A percentile compares a stretch with the other conserved stretches of the same genome.
Evolutionary conservation across 2,888 invertebrate genomes (phyloP).

Genomic region (Drosophila meridionalis): DNA sequence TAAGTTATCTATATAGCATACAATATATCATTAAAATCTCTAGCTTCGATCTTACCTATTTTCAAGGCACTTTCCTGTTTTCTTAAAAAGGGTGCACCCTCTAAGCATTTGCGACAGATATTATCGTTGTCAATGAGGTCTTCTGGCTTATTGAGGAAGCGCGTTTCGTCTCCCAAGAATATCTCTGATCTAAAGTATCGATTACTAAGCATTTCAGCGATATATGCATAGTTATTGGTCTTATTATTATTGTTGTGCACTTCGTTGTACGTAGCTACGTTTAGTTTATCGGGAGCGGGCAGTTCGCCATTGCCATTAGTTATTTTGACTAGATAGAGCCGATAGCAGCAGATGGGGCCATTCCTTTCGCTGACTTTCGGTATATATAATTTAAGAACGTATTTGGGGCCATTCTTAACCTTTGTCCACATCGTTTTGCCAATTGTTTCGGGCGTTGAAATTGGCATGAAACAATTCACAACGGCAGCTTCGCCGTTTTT

Average conservation of each 20-base stretch:
- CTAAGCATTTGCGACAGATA: constrained; percentile 80
- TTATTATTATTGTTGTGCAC: constrained; percentile 88
- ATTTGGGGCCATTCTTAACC: constrained; percentile 87
- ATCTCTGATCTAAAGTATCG: constrained; percentile 88
- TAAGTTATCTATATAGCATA: not conserved
- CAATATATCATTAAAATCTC: not conserved
- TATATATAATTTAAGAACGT: constrained; percentile 90
- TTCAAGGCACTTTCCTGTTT: constrained; percentile 29
- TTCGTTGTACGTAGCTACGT: constrained; percentile 90
- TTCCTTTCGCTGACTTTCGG: constrained; percentile 93
- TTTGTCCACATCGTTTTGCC: constrained; percentile 87
- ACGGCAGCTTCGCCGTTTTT: constrained; percentile 89
- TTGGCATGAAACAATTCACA: constrained; percentile 89
- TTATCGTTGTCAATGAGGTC: constrained; percentile 72
- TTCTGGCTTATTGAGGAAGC: constrained; percentile 75
- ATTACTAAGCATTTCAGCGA: constrained; percentile 93
- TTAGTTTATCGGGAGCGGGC: constrained; percentile 89
- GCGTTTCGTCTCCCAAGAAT: constrained; percentile 89
- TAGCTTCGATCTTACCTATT: constrained; percentile 16
- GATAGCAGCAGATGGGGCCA: constrained; percentile 94
- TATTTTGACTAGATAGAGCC: constrained; percentile 91
- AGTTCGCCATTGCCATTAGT: constrained; percentile 87
- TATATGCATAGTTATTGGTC: constrained; percentile 89
- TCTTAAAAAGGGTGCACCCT: constrained; percentile 66
- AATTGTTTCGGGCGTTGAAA: constrained; percentile 89